Evolutionary conservation across 1,140 invertebrate species (phyloP).

Genomic region (Solen grandis): DNA sequence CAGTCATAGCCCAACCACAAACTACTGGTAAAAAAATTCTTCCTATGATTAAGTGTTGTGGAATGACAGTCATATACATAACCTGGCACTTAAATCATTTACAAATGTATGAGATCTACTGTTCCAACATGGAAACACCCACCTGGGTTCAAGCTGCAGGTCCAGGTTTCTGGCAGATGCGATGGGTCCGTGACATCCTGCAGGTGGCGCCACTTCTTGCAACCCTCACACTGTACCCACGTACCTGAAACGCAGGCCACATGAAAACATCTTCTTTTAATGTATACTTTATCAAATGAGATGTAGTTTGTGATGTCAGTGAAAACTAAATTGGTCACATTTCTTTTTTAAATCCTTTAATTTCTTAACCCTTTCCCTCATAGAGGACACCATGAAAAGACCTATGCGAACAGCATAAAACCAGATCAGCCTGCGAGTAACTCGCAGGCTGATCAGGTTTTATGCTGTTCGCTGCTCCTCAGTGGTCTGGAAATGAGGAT

Average conservation of each 20-base stretch:
- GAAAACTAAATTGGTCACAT: too few species aligned
- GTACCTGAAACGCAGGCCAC: constrained; percentile 77
- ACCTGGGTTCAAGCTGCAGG: constrained; percentile 85
- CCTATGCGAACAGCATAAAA: too few species aligned
- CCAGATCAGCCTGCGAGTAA: too few species aligned
- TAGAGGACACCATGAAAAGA: too few species aligned
- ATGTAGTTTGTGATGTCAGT: too few species aligned
- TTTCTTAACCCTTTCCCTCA: too few species aligned
- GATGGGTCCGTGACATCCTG: constrained; percentile 83
- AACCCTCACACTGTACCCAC: constrained; percentile 84
- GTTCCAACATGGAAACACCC: neutral
- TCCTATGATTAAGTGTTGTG: neutral
- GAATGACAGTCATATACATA: neutral
- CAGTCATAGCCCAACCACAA: neutral
- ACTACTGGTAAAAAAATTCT: neutral
- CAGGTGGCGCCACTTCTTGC: constrained; percentile 84
- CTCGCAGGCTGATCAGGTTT: too few species aligned
- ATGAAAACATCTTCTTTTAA: too few species aligned
- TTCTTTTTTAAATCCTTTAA: too few species aligned
- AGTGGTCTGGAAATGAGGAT: too few species aligned
- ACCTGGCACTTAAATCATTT: neutral
- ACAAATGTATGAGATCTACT: neutral
- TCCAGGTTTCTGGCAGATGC: constrained; percentile 84
- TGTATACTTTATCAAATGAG: too few species aligned
- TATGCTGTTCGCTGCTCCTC: too few species aligned